Evolutionary conservation across 1,140 invertebrate species (phyloP), one percentile per base, ranked within the genome.

Genomic region (Phenacoccus solenopsis): DNA sequence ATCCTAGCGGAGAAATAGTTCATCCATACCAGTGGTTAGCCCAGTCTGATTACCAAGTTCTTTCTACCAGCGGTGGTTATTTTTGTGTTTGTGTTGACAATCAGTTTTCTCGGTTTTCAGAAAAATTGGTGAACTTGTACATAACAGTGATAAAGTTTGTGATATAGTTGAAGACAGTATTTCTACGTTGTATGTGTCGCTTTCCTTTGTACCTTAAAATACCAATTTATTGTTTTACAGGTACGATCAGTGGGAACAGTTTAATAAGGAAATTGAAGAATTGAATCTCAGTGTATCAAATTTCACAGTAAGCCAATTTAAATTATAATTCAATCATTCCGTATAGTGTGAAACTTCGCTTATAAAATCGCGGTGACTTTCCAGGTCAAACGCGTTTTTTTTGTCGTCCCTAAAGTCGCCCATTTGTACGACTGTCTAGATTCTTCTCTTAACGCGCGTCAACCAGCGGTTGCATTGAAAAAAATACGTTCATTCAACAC

Each of bases 71-170:
- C 0, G 91, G 91, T 61, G 92, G 91, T 7, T 94, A 93, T 76
- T 97, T 96, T 76, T 88, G 88, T n/a, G 87, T 97, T 22, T 98
- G 95, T 79, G 88, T 98, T 69, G 93, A 97, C 78, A 98, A 98
- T 81, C 91, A 94, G 74, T 94, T 95, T 75, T 95, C 93, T 7
- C 82, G 90, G 76, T 96, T 95, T 81, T 90, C 93, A 28, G 88
- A 87, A 12, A 97, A 97, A 81, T 79, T 97, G 71, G 90, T 98
- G 16, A 96, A 96, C 79, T 81, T 98, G 24, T 97, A 97, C 76
- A 84, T 97, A 1, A 94, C 93, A 0, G 93, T 96, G 0, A 94
- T 96, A 32, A 87, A 90, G 83, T 86, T 77, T 73, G 74, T 70
- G 28, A n/a, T n/a, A n/a, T n/a, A n/a, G n/a, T n/a, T n/a, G n/a